These are phyloP conservation scores for Phortica okadai DNA, from an alignment of 2,888 invertebrate genomes.

Conservation along the genomic window DNA sequence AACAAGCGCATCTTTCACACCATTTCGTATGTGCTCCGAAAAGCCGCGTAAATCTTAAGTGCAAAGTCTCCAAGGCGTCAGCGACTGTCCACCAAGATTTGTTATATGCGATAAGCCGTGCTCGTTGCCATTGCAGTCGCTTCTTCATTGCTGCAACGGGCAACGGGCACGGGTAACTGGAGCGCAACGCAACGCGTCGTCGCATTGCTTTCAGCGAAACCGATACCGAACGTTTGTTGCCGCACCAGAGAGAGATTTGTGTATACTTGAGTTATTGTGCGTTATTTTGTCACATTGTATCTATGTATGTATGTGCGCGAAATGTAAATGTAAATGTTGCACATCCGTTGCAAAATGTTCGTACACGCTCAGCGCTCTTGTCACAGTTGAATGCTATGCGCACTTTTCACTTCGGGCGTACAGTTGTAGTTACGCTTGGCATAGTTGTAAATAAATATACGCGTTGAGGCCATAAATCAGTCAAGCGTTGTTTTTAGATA, in stretches of 20 bases:
- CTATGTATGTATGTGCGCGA: slow-evolving; percentile 39
- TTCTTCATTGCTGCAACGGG: neutral
- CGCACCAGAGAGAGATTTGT: slow-evolving; percentile 5
- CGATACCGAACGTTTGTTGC: slow-evolving; percentile 1
- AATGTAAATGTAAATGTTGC: neutral
- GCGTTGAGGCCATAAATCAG: slow-evolving; percentile 62
- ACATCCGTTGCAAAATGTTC: slow-evolving; percentile 3
- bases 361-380: neutral
- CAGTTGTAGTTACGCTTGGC: neutral
- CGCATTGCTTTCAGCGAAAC: slow-evolving; percentile 12
- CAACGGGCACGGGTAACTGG: neutral
- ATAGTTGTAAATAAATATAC: slow-evolving; percentile 58
- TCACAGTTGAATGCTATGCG: neutral
- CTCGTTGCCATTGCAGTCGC: neutral
- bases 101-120: slow-evolving; percentile 50
- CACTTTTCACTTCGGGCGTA: neutral
- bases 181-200: slow-evolving; percentile 11
- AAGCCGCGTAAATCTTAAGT: slow-evolving; percentile 9
- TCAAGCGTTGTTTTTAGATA: slow-evolving; percentile 44
- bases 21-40: neutral
- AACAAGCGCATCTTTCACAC: neutral
- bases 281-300: slow-evolving; percentile 54
- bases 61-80: slow-evolving; percentile 21
- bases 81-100: slow-evolving; percentile 46
- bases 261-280: slow-evolving; percentile 66